Conservation (phyloP, 2,113 vertebrate genomes). For the Cettia cetti region DNA sequence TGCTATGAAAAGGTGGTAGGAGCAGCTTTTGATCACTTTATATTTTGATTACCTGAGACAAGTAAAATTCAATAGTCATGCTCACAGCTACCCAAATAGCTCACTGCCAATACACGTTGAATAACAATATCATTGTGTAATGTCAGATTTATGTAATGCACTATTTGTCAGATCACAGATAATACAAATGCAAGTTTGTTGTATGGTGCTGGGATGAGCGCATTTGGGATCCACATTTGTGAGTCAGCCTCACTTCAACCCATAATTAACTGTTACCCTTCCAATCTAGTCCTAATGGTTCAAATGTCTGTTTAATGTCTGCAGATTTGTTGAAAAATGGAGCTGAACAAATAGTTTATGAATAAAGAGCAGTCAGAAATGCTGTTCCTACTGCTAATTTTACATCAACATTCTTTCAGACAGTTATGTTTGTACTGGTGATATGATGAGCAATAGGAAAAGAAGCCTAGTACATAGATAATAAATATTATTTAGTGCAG, state of each 20-base stretch:
- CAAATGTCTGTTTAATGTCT: neutral
- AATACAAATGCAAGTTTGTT: neutral
- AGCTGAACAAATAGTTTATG: neutral
- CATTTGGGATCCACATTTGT: neutral
- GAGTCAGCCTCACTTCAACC: neutral
- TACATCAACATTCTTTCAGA: neutral
- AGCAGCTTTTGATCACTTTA: neutral
- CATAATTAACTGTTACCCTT: neutral
- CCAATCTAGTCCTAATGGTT: neutral
- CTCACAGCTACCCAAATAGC: neutral
- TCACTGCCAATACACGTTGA: neutral
- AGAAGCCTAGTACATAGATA: neutral
- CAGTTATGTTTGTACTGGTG: neutral
- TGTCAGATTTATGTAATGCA: neutral
- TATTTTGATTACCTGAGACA: neutral
- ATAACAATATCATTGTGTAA: neutral
- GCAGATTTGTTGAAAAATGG: neutral
- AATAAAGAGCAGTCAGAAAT: neutral
- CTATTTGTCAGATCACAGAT: neutral
- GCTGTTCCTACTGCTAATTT: neutral
- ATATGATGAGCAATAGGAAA: neutral
- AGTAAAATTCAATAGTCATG: neutral
- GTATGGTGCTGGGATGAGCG: neutral
- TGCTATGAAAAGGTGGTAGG: neutral
- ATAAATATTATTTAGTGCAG: neutral